These are phyloP conservation scores for Camelus dromedarius DNA, from an alignment of 2,113 vertebrate species.

Conservation along the genomic window DNA sequence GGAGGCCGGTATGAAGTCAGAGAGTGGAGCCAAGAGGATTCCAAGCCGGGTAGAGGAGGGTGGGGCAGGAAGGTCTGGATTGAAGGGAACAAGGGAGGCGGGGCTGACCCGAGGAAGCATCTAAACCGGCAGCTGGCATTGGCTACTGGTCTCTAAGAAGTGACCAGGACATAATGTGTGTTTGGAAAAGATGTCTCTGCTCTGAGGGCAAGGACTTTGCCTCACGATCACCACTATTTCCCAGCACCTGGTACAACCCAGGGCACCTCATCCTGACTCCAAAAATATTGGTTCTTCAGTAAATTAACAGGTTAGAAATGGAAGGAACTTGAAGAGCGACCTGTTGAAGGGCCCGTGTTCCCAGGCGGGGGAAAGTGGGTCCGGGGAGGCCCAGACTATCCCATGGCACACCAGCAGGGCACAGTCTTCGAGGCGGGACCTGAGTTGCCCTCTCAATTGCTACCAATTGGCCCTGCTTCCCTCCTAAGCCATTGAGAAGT, in stretches of 20 bases:
- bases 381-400: background rate
- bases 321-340: background rate
- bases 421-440: rapidly evolving
- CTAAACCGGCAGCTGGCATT: background rate
- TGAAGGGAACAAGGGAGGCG: background rate
- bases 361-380: background rate
- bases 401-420: background rate
- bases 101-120: background rate
- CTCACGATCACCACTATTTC: background rate
- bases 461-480: background rate
- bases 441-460: background rate
- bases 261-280: background rate
- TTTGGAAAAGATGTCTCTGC: background rate
- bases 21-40: background rate
- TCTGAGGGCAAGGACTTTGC: background rate
- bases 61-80: background rate
- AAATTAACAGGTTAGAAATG: background rate
- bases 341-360: background rate
- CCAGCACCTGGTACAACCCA: background rate
- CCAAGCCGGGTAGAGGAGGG: background rate
- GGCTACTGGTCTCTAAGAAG: background rate
- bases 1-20: background rate
- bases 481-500: background rate
- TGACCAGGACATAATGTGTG: background rate
- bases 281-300: background rate